Base-by-base conservation (phyloP, 1,140 invertebrate species). In the Dufourea novaeangliae region DNA sequence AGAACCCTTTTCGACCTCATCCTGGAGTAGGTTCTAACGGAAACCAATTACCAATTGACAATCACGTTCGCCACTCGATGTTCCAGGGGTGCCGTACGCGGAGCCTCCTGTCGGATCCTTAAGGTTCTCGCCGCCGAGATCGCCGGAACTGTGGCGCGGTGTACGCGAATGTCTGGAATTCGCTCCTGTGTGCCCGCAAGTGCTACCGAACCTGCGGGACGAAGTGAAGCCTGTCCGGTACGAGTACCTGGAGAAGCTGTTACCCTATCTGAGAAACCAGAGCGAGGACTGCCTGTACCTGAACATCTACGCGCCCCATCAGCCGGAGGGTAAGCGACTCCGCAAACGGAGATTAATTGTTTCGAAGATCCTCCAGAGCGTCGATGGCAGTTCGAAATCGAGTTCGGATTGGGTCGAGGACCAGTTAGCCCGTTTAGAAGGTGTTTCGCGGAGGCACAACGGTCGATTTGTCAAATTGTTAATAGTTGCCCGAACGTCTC, bases 261-360 rank as follows among this genome's bases (percentile, higher is more conserved):
- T 96, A 63, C 95, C 95, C 0, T 95, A 95, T 86, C 92, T 98
- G 32, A 93, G 92, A 63, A 95, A 97, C 80, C 96, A 98, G 91
- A 96, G 94, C 64, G 98, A 99, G 92, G 97, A 99, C 91, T 99
- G 98, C 88, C 92, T 99, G 11, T 98, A 97, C 89, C 93, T 99
- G 63, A 99, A 99, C 90, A 95, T 99, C 72, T 99, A 98, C 88
- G 95, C 97, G n/a, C 98, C 98, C 14, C 94, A 95, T 86, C 93
- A 94, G 88, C 93, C 94, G 94, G 92, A 95, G 92, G 93, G 89
- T 92, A 73, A 92, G 87, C 25, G 27, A 63, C 67, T 50, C 11
- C 57, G n/a, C 20, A 20, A 50, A 44, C 20, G 8, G 37, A 29
- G 54, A 67, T 79, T 67, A 79, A 79, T 79, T 61, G 67, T 76